A percentile compares a stretch with the other conserved stretches of the same genome.
phyloP scores from a whole-genome alignment of 2,888 invertebrate genomes.

The Venusia cambrica region DNA sequence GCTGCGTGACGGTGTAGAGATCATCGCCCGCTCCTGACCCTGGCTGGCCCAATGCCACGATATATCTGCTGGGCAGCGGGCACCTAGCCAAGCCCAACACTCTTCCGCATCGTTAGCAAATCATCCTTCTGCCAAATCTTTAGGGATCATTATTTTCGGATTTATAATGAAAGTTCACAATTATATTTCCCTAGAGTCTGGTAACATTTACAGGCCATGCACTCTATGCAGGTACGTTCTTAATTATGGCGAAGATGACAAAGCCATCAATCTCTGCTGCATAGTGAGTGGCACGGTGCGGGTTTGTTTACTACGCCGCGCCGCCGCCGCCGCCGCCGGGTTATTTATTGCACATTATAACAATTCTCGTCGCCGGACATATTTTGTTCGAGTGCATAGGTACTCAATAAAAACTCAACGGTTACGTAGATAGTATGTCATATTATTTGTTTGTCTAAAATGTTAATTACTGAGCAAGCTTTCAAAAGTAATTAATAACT shows the following conservation, averaged over 20 bases:
- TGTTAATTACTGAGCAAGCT: conserved; percentile 10
- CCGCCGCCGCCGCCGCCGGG: too few species aligned
- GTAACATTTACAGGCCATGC: too few species aligned
- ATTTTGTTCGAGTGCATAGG: neutral
- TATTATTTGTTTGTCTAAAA: conserved; percentile 6
- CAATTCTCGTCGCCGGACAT: conserved; percentile 8
- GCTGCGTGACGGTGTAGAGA: conserved; percentile 52
- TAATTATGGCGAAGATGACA: conserved; percentile 22
- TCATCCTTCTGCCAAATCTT: conserved; percentile 52
- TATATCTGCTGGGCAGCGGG: conserved; percentile 54
- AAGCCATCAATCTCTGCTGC: conserved; percentile 25
- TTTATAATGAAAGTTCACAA: conserved; percentile 12
- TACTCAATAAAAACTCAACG: neutral
- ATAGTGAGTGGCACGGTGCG: conserved; percentile 21
- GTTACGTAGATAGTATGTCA: conserved; percentile 1
- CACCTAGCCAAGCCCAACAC: conserved; percentile 60
- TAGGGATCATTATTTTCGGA: conserved; percentile 34
- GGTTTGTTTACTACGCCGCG: conserved; percentile 25
- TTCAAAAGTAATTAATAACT: conserved; percentile 16
- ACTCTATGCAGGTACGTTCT: conserved; percentile 9
- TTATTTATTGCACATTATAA: conserved; percentile 19
- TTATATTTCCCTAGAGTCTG: conserved; percentile 3
- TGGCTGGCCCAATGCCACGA: conserved; percentile 79
- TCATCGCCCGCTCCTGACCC: conserved; percentile 79
- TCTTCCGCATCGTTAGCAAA: conserved; percentile 73